Evolutionary conservation across 2,113 vertebrate genomes (phyloP).

Genomic region (Xiphophorus hellerii): DNA sequence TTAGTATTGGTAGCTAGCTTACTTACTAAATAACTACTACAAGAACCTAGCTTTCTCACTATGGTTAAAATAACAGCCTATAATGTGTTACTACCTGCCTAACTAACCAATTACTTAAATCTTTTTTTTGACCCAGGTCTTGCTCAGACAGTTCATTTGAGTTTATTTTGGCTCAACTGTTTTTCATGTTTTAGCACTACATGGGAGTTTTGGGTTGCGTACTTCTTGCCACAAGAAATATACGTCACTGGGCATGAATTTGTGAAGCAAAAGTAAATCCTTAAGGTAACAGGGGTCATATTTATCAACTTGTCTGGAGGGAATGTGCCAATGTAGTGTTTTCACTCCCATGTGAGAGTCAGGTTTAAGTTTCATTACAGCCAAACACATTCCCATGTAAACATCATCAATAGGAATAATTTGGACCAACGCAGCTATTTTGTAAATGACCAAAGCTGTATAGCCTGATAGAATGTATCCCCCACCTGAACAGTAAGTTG

Average conservation of each 20-base stretch:
- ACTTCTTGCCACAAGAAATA: constrained; percentile 78
- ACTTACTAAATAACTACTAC: too few relatives aligned
- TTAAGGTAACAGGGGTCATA: constrained; percentile 78
- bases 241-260: constrained; percentile 70
- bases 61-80: too few relatives aligned
- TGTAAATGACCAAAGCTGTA: constrained; percentile 74
- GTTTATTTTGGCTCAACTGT: neutral
- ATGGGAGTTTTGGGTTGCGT: constrained; percentile 57
- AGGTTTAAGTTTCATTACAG: constrained; percentile 58
- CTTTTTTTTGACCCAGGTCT: neutral
- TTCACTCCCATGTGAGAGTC: constrained; percentile 57
- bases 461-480: constrained; percentile 83
- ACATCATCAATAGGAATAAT: constrained; percentile 58
- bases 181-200: neutral
- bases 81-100: neutral
- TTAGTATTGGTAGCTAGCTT: too few relatives aligned
- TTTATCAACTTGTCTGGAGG: constrained; percentile 16
- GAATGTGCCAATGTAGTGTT: constrained; percentile 30
- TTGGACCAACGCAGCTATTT: constrained; percentile 45
- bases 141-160: neutral
- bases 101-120: neutral
- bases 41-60: too few relatives aligned
- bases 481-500: constrained; percentile 82
- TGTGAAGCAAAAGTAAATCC: constrained; percentile 79
- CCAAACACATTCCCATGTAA: constrained; percentile 80